phyloP scores from a whole-genome alignment of 2,888 invertebrate genomes.

The Alsophila aescularia region DNA sequence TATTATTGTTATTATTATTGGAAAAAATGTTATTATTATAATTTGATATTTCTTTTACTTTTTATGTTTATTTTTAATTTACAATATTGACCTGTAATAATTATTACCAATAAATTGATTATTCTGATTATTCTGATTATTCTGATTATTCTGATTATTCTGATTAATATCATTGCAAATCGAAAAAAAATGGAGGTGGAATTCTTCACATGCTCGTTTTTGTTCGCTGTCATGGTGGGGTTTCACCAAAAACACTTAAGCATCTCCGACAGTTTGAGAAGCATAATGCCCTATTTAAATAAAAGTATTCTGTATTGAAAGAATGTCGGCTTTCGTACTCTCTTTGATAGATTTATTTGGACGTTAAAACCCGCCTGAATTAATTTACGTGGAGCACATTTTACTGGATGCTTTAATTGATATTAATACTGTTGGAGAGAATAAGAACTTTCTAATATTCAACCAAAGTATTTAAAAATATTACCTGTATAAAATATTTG shows the following conservation, averaged over 20 bases:
- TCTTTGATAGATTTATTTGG: conserved; percentile 37
- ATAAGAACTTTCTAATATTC: conserved; percentile 3
- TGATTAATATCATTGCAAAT: too few relatives aligned
- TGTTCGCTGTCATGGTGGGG: conserved; percentile 1
- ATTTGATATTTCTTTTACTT: too few relatives aligned
- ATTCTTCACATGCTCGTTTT: too few relatives aligned
- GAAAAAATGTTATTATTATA: too few relatives aligned
- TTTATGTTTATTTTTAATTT: too few relatives aligned
- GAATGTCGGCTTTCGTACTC: conserved; percentile 30
- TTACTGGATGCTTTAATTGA: conserved; percentile 24
- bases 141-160: too few relatives aligned
- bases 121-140: too few relatives aligned
- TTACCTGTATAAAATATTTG: too few relatives aligned
- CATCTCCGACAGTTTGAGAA: conserved; percentile 19
- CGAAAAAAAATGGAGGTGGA: too few relatives aligned
- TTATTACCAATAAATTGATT: too few relatives aligned
- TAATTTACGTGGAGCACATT: conserved; percentile 33
- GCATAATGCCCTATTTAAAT: conserved; percentile 30
- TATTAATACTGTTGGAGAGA: conserved; percentile 25
- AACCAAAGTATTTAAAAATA: not conserved
- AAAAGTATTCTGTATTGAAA: conserved; percentile 27
- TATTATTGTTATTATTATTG: too few relatives aligned
- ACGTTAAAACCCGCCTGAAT: conserved; percentile 32
- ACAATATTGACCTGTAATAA: too few relatives aligned
- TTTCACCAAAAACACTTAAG: conserved; percentile 13